These are phyloP conservation scores for Drosophila repleta DNA, from an alignment of 1,140 invertebrate species.

Conservation along the genomic window DNA sequence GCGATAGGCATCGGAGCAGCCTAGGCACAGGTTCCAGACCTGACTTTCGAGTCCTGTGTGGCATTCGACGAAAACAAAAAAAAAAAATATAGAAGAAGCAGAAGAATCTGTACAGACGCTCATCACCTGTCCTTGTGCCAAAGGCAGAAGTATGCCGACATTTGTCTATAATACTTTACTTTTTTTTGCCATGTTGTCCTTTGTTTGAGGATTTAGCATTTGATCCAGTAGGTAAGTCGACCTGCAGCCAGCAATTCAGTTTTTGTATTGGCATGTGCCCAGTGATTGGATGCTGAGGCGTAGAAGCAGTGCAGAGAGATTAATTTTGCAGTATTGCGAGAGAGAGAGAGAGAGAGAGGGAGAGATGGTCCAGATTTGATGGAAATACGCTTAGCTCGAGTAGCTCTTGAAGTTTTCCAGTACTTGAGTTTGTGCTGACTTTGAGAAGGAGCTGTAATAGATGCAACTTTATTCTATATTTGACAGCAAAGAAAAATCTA, in stretches of 20 bases:
- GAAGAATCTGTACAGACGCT: constrained; percentile 51
- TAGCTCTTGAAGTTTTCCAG: background rate
- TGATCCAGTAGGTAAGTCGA: constrained; percentile 35
- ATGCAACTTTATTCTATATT: background rate
- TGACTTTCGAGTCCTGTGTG: constrained; percentile 62
- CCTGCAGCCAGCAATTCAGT: constrained; percentile 28
- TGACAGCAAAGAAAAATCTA: no score
- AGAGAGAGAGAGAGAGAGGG: no score
- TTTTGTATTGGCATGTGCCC: constrained; percentile 43
- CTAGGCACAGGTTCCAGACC: constrained; percentile 63
- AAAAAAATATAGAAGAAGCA: constrained; percentile 1
- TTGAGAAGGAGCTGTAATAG: background rate
- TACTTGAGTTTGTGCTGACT: background rate
- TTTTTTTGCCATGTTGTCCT: constrained; percentile 34
- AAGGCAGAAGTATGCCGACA: constrained; percentile 36
- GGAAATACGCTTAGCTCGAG: constrained; percentile 10
- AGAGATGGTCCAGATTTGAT: no score
- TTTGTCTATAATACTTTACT: constrained; percentile 12
- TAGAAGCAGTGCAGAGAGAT: background rate
- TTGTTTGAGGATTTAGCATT: constrained; percentile 39
- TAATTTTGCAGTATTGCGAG: no score
- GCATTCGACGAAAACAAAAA: constrained; percentile 48
- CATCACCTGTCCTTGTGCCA: constrained; percentile 68
- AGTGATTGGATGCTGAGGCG: background rate
- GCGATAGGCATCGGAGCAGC: constrained; percentile 58